Evolutionary conservation across 2,797 vertebrate genomes (phyloP).

Genomic region (Lepilemur septentrionalis): DNA sequence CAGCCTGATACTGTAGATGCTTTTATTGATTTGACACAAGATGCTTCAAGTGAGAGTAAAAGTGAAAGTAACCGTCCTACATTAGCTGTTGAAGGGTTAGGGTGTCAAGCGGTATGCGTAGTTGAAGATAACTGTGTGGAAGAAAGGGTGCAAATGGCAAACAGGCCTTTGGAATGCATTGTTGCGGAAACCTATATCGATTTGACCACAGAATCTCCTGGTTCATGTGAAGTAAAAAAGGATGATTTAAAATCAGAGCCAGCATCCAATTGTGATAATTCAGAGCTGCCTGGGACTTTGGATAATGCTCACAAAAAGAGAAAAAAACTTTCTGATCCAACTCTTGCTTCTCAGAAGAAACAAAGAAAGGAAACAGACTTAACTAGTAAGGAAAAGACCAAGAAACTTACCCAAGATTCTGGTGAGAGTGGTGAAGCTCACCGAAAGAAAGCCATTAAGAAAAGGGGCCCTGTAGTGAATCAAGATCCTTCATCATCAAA

Average conservation of each 20-base stretch:
- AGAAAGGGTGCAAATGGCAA: constrained; percentile 7
- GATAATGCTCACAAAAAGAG: constrained; percentile 85
- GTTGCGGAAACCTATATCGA: constrained; percentile 57
- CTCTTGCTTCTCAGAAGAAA: constrained; percentile 79
- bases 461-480: constrained; percentile 68
- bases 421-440: constrained; percentile 71
- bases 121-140: constrained; percentile 71
- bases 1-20: constrained; percentile 54
- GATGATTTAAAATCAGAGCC: constrained; percentile 68
- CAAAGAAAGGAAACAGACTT: constrained; percentile 78
- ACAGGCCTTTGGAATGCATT: constrained; percentile 38
- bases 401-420: constrained; percentile 66
- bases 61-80: constrained; percentile 12
- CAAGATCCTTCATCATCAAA: constrained; percentile 60
- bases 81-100: constrained; percentile 20
- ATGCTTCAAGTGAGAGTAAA: constrained; percentile 69
- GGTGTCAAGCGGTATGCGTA: constrained; percentile 54
- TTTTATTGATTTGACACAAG: constrained; percentile 78
- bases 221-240: constrained; percentile 43
- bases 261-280: constrained; percentile 42
- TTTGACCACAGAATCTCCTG: constrained; percentile 75
- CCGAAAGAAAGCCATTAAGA: constrained; percentile 70
- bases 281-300: constrained; percentile 57
- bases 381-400: constrained; percentile 73
- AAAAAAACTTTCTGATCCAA: constrained; percentile 83